Percentiles rank a stretch among this genome's conserved stretches.
These are phyloP conservation scores for Sphenopsis melanotis DNA, from an alignment of 2,797 vertebrate genomes.

Conservation along the genomic window DNA sequence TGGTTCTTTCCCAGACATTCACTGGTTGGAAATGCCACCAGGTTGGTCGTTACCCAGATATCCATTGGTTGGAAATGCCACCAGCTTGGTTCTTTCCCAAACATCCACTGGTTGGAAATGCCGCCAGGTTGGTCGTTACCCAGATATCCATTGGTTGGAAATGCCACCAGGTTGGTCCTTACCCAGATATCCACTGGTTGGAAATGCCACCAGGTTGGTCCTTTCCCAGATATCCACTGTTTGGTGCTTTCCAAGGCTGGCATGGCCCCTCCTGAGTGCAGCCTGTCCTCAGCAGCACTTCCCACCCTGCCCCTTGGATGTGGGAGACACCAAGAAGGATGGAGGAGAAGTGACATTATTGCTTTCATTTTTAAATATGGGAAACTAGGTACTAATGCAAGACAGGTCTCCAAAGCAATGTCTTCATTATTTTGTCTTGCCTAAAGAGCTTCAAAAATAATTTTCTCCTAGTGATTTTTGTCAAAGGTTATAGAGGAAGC, in stretches of 20 bases:
- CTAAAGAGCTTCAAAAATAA: background rate
- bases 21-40: background rate
- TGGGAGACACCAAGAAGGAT: background rate
- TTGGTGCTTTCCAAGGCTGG: background rate
- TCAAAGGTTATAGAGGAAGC: background rate
- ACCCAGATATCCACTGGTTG: fast-evolving
- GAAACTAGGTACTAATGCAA: background rate
- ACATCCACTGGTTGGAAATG: fast-evolving
- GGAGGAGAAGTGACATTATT: background rate
- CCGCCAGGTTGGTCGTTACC: background rate
- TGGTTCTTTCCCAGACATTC: background rate
- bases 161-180: background rate
- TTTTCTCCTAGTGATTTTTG: background rate
- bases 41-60: background rate
- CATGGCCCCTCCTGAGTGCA: background rate
- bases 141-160: background rate
- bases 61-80: background rate
- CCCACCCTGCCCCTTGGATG: background rate
- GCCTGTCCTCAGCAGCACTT: background rate
- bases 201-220: background rate
- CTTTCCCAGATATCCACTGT: background rate
- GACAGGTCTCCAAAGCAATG: background rate
- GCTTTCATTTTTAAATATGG: background rate
- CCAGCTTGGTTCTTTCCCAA: background rate
- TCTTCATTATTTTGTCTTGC: background rate